phyloP scores from a whole-genome alignment of 2,797 vertebrate species.

The Hypotaenidia philippensis region DNA sequence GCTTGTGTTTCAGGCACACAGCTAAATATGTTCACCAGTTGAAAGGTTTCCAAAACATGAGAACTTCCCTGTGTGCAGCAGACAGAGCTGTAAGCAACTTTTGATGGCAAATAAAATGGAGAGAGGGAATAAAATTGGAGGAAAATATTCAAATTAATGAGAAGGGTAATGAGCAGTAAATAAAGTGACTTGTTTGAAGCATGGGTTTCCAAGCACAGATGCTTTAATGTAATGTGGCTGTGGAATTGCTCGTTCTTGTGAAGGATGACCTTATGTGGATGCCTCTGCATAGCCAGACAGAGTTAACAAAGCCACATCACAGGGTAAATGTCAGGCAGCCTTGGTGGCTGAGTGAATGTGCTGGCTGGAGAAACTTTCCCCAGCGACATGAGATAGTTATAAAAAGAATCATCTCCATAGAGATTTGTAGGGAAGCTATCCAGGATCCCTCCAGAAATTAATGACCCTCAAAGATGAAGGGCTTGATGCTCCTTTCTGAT shows the following conservation, averaged over 20 bases:
- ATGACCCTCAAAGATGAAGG: background rate
- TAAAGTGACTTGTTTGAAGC: background rate
- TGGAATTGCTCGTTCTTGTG: background rate
- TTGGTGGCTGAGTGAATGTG: slow-evolving; percentile 29
- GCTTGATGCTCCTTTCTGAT: slow-evolving; percentile 12
- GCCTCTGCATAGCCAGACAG: background rate
- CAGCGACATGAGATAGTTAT: slow-evolving; percentile 35
- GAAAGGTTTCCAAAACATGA: slow-evolving; percentile 27
- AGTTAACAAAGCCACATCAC: slow-evolving; percentile 15
- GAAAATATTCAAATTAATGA: rapidly evolving
- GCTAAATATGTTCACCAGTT: slow-evolving; percentile 12
- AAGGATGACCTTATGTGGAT: slow-evolving; percentile 32
- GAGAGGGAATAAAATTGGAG: background rate
- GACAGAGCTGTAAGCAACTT: background rate
- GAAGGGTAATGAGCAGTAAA: background rate
- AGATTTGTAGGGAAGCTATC: slow-evolving; percentile 40
- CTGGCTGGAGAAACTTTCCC: slow-evolving; percentile 54
- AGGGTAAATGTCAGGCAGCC: slow-evolving; percentile 3
- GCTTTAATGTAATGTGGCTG: background rate
- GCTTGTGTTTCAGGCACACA: background rate
- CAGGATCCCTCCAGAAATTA: slow-evolving; percentile 35
- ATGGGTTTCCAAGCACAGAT: background rate
- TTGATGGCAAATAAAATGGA: background rate
- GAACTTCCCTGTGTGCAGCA: background rate
- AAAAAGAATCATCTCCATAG: slow-evolving; percentile 59